A percentile compares a stretch with the other conserved stretches of the same genome.
phyloP scores from a whole-genome alignment of 2,888 invertebrate genomes.

The Gnatocerus cornutus region DNA sequence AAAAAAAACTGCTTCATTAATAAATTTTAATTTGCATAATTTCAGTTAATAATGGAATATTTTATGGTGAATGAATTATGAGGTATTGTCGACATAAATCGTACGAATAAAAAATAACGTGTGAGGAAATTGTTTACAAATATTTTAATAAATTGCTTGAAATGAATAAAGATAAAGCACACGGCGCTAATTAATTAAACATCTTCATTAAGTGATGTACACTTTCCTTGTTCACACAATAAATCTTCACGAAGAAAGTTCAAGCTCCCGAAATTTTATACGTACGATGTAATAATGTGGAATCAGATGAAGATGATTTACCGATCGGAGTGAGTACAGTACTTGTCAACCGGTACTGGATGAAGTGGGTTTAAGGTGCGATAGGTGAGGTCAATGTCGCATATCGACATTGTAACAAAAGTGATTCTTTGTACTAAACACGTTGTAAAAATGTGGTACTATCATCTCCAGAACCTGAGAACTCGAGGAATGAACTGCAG shows the following conservation, averaged over 20 bases:
- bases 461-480: no score
- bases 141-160: no score
- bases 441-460: no score
- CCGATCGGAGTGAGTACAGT: not conserved
- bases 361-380: conserved; percentile 1
- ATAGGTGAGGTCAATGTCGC: not conserved
- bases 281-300: no score
- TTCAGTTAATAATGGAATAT: not conserved
- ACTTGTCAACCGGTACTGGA: not conserved
- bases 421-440: no score
- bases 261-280: no score
- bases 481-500: no score
- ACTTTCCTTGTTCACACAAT: not conserved
- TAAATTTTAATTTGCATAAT: conserved; percentile 15
- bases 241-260: not conserved
- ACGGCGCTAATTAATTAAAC: not conserved
- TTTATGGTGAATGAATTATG: not conserved
- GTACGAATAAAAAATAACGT: not conserved
- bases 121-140: no score
- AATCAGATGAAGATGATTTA: no score
- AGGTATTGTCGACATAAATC: not conserved
- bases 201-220: not conserved
- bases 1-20: conserved; percentile 20
- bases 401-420: not conserved
- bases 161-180: no score